Evolutionary conservation across 2,797 vertebrate species (phyloP).

Genomic region (Diceros bicornis): DNA sequence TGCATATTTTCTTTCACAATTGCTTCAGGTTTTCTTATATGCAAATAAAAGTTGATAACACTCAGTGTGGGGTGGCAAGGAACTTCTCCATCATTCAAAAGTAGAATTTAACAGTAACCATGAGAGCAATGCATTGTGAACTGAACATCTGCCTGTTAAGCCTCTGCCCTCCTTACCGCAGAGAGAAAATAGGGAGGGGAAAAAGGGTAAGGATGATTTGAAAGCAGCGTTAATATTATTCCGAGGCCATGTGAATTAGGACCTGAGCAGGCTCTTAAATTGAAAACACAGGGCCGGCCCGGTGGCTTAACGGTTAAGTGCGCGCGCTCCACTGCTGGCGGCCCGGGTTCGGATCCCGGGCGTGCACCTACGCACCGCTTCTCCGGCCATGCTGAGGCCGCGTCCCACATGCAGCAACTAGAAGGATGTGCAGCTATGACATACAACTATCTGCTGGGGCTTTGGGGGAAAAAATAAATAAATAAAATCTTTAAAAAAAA

Average conservation of each 20-base stretch:
- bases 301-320: too few species aligned
- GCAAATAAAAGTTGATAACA: constrained; percentile 77
- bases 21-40: constrained; percentile 81
- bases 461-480: too few species aligned
- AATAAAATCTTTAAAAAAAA: too few species aligned
- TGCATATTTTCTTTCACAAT: constrained; percentile 77
- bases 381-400: too few species aligned
- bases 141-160: not conserved
- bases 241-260: not conserved
- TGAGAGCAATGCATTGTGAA: not conserved
- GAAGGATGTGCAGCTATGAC: too few species aligned
- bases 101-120: constrained; percentile 55
- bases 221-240: not conserved
- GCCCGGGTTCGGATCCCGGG: too few species aligned
- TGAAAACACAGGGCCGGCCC: too few species aligned
- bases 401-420: too few species aligned
- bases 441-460: too few species aligned
- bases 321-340: too few species aligned
- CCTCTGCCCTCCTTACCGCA: not conserved
- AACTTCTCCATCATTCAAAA: constrained; percentile 44
- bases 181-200: not conserved
- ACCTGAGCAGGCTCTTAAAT: not conserved
- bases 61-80: not conserved
- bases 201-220: not conserved
- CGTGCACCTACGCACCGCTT: too few species aligned